Evolutionary conservation across 1,140 invertebrate genomes (phyloP).

Genomic region (Drosophila teissieri): DNA sequence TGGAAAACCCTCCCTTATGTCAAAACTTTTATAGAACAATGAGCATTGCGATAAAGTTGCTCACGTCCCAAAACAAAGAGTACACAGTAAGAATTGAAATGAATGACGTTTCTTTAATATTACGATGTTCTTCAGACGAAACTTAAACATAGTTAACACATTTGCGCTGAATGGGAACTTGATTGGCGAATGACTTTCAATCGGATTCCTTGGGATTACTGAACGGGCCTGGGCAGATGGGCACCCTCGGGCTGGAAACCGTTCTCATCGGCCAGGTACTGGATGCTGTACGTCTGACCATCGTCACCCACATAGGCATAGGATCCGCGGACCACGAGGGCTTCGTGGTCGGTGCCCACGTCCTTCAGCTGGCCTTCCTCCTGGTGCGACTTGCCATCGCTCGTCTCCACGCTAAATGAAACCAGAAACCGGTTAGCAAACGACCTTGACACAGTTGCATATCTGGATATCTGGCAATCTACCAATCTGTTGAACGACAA

Average conservation of each 20-base stretch:
- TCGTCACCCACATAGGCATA: conserved; percentile 88
- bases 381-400: conserved; percentile 88
- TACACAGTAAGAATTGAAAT: neutral
- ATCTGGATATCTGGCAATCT: neutral
- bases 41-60: neutral
- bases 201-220: conserved; percentile 32
- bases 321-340: conserved; percentile 87
- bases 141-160: conserved; percentile 77
- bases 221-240: conserved; percentile 85
- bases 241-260: conserved; percentile 89
- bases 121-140: conserved; percentile 25
- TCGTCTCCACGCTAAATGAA: conserved; percentile 87
- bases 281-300: conserved; percentile 88
- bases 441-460: conserved; percentile 63
- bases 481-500: neutral
- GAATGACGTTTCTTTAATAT: conserved; percentile 26
- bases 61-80: neutral
- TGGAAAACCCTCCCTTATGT: no score
- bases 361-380: conserved; percentile 88
- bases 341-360: conserved; percentile 80
- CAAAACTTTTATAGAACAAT: neutral
- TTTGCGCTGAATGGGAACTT: conserved; percentile 30
- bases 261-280: conserved; percentile 91
- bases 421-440: conserved; percentile 42
- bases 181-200: conserved; percentile 8